Evolutionary conservation across 2,888 invertebrate species (phyloP).

Genomic region (Dicyrtomina minuta): DNA sequence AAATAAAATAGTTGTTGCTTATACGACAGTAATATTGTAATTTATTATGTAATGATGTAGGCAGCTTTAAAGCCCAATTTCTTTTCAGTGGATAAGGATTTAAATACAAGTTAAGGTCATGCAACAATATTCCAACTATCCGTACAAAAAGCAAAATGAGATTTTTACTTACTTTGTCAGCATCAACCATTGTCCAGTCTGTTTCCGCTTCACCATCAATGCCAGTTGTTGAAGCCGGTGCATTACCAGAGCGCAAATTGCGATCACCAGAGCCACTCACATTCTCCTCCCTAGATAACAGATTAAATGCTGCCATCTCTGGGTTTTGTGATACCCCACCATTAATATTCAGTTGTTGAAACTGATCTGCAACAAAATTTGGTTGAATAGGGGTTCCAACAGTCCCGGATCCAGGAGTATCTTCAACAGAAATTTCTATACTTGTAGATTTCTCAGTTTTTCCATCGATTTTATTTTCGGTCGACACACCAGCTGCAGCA

Average conservation of each 20-base stretch:
- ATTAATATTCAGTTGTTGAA: constrained; percentile 30
- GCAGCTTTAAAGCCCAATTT: too few relatives aligned
- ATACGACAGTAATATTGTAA: not conserved
- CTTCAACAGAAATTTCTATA: not conserved
- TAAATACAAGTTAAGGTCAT: too few relatives aligned
- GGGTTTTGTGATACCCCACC: not conserved
- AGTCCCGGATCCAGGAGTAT: not conserved
- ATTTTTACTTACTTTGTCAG: constrained; percentile 33
- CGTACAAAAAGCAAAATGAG: not conserved
- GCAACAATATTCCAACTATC: too few relatives aligned
- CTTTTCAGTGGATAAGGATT: too few relatives aligned
- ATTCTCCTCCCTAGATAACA: constrained; percentile 6
- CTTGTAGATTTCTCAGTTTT: too few relatives aligned
- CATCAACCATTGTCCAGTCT: constrained; percentile 48
- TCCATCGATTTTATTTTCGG: not conserved
- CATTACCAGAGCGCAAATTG: not conserved
- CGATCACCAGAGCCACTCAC: constrained; percentile 5
- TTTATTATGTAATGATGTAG: too few relatives aligned
- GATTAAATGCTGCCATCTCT: not conserved
- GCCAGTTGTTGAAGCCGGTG: not conserved
- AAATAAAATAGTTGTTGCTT: not conserved
- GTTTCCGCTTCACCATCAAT: constrained; percentile 32
- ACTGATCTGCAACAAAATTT: constrained; percentile 12
- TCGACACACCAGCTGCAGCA: constrained; percentile 2
- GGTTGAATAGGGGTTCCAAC: not conserved